Percentiles rank a stretch among this genome's conserved stretches.
phyloP scores from a whole-genome alignment of 2,113 vertebrate genomes.

The Rafetus swinhoei region DNA sequence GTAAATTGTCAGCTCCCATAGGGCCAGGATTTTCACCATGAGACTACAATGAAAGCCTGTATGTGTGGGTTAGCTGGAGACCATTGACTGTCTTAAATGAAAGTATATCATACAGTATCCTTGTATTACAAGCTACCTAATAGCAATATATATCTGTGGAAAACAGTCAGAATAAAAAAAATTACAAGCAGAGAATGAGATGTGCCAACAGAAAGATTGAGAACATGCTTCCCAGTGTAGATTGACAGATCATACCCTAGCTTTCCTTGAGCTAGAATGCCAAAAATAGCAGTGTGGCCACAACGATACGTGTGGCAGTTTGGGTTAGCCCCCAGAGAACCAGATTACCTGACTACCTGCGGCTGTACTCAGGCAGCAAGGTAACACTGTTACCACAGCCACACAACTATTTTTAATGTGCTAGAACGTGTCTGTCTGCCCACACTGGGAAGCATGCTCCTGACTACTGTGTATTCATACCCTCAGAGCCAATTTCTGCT shows the following conservation, averaged over 20 bases:
- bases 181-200: not conserved
- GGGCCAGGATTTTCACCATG: not conserved
- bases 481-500: not conserved
- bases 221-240: not conserved
- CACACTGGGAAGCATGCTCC: not conserved
- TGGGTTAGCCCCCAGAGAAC: not conserved
- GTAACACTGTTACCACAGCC: too few relatives aligned
- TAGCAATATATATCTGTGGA: not conserved
- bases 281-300: not conserved
- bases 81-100: fast-evolving
- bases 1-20: not conserved
- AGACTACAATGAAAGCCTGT: not conserved
- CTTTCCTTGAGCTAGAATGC: not conserved
- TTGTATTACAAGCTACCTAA: not conserved
- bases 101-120: not conserved
- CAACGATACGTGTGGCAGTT: not conserved
- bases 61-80: not conserved
- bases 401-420: not conserved
- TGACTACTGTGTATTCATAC: not conserved
- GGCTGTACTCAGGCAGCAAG: not conserved
- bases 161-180: not conserved
- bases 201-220: not conserved
- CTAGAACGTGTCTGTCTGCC: not conserved
- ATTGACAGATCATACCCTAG: not conserved
- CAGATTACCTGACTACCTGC: not conserved